A percentile compares a stretch with the other conserved stretches of the same genome.
These are phyloP conservation scores for Harpalus rubripes DNA, from an alignment of 2,888 invertebrate species.

Conservation along the genomic window DNA sequence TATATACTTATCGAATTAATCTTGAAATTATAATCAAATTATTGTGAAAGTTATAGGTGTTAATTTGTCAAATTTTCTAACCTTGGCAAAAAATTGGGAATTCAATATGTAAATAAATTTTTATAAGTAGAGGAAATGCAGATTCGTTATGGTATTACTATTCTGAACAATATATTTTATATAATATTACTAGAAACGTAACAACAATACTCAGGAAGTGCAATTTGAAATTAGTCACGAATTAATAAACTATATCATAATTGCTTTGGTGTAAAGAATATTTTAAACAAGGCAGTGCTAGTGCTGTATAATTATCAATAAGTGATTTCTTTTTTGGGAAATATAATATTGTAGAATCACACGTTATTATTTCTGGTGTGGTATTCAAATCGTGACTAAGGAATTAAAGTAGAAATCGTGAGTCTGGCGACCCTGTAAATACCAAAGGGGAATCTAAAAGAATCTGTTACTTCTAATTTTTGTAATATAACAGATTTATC, in stretches of 20 bases:
- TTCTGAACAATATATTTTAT: background rate
- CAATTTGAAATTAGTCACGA: constrained; percentile 16
- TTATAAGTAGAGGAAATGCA: constrained; percentile 3
- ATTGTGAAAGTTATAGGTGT: constrained; percentile 54
- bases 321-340: constrained; percentile 44
- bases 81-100: constrained; percentile 53
- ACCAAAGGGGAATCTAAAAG: background rate
- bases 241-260: constrained; percentile 24
- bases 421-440: constrained; percentile 37
- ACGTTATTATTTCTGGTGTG: constrained; percentile 39
- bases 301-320: constrained; percentile 18
- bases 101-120: background rate
- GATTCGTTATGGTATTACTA: constrained; percentile 1
- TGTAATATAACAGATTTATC: background rate
- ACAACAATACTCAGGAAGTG: constrained; percentile 18
- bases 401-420: constrained; percentile 31
- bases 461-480: background rate
- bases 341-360: constrained; percentile 30
- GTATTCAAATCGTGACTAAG: constrained; percentile 47
- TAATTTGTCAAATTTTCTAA: constrained; percentile 26
- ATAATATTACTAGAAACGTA: background rate
- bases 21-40: too few relatives aligned
- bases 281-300: constrained; percentile 16
- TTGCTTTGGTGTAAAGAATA: background rate
- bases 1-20: constrained; percentile 19